A percentile compares a stretch with the other conserved stretches of the same genome.
Evolutionary conservation across 2,797 vertebrate species (phyloP).

Genomic region (Atherinosoma microstoma): DNA sequence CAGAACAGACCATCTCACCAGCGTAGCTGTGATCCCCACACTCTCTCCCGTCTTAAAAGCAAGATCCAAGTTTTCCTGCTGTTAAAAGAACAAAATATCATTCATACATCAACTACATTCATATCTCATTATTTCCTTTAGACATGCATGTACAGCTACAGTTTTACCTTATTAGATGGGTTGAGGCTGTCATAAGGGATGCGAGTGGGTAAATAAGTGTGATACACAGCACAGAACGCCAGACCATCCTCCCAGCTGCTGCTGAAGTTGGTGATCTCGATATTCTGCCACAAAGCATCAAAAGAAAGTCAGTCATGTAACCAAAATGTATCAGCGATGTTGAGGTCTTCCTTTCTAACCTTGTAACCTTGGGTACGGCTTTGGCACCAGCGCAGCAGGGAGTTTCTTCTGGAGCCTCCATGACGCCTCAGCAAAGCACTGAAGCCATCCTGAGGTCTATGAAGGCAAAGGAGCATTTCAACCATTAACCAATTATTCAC

Average conservation of each 20-base stretch:
- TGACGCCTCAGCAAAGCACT: constrained; percentile 81
- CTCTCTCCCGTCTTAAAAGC: constrained; percentile 81
- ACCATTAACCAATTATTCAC: background rate
- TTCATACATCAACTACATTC: constrained; percentile 1
- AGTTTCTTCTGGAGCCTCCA: constrained; percentile 84
- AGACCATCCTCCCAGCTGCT: constrained; percentile 87
- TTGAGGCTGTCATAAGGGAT: constrained; percentile 79
- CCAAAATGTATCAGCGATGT: background rate
- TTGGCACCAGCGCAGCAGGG: constrained; percentile 85
- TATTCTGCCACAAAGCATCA: constrained; percentile 74
- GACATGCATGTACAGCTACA: background rate
- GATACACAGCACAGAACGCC: constrained; percentile 85
- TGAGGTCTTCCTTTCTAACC: constrained; percentile 56
- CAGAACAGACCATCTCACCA: constrained; percentile 72
- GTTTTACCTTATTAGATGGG: constrained; percentile 78
- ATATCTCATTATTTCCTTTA: background rate
- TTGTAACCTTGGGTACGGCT: constrained; percentile 82
- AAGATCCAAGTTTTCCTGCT: constrained; percentile 81
- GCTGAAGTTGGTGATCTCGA: constrained; percentile 88
- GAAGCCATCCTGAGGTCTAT: constrained; percentile 80
- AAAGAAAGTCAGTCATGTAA: background rate
- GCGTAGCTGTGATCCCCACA: constrained; percentile 76
- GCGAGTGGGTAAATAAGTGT: constrained; percentile 81
- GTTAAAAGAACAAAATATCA: constrained; percentile 37
- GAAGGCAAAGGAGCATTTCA: background rate